Percentiles rank a stretch among this genome's conserved stretches.
phyloP scores from a whole-genome alignment of 1,140 invertebrate species.

The Philopotamus ludificatus region DNA sequence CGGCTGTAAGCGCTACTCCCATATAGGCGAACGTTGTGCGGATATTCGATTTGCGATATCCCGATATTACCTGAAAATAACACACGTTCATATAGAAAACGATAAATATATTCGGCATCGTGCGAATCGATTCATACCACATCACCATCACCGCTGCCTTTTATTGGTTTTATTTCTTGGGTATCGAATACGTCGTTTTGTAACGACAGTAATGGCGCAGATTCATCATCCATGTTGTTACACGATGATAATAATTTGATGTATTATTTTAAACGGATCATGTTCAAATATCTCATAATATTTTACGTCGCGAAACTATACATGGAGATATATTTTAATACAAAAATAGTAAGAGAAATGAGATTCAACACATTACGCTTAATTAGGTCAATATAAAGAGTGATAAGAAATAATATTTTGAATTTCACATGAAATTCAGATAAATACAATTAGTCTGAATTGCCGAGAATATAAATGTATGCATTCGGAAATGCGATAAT shows the following conservation, averaged over 20 bases:
- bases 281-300: no score
- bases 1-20: conserved; percentile 62
- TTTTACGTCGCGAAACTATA: no score
- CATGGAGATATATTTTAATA: no score
- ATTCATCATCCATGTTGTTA: background rate
- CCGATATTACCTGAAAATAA: conserved; percentile 50
- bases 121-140: conserved; percentile 5
- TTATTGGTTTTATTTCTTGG: conserved; percentile 3
- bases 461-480: no score
- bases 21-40: conserved; percentile 46
- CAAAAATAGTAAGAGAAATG: no score
- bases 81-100: no score
- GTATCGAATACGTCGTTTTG: background rate
- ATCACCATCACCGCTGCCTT: conserved; percentile 2
- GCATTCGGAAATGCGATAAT: no score
- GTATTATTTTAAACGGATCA: no score
- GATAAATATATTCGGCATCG: no score
- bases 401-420: background rate
- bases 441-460: no score
- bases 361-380: no score
- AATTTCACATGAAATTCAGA: no score
- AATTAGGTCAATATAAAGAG: background rate
- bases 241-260: background rate
- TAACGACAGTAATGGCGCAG: conserved; percentile 1
- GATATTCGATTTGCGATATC: conserved; percentile 48